Percentiles rank a stretch among this genome's conserved stretches.
Conservation (phyloP, 2,113 vertebrate genomes). For the Stomatorhinus ivindoensis region DNA sequence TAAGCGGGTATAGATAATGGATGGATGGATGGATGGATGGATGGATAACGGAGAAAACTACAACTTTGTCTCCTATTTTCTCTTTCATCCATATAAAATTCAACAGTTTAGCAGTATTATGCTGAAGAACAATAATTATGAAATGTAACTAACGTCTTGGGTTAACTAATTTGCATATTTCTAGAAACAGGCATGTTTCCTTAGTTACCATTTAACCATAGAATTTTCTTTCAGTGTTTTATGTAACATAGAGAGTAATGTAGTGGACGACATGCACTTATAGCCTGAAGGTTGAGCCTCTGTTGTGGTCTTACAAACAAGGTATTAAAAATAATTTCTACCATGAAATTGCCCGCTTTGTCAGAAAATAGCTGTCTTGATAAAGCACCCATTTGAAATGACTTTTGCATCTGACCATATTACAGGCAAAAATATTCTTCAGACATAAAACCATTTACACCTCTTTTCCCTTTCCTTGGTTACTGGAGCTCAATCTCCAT, state of each 20-base stretch:
- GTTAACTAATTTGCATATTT: neutral
- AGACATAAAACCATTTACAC: neutral
- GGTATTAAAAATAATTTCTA: neutral
- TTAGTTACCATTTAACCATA: neutral
- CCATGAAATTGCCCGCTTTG: neutral
- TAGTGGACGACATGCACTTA: neutral
- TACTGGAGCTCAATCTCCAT: slow-evolving; percentile 4
- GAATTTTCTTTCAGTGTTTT: neutral
- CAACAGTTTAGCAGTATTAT: neutral
- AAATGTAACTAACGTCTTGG: neutral
- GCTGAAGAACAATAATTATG: neutral
- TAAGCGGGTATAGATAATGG: too few species aligned
- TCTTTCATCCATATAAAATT: neutral
- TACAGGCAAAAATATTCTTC: neutral
- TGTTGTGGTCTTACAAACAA: neutral
- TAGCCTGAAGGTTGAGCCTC: neutral
- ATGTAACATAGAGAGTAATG: neutral
- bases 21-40: too few species aligned
- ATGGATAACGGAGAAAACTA: neutral
- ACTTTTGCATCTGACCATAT: neutral
- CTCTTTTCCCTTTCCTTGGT: neutral
- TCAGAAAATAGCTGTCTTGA: neutral
- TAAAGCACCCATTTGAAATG: neutral
- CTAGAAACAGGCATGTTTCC: neutral
- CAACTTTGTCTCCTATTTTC: neutral